Percentiles rank a stretch among this genome's conserved stretches.
Evolutionary conservation across 2,113 vertebrate genomes (phyloP).

Genomic region (Bolborhynchus lineola): DNA sequence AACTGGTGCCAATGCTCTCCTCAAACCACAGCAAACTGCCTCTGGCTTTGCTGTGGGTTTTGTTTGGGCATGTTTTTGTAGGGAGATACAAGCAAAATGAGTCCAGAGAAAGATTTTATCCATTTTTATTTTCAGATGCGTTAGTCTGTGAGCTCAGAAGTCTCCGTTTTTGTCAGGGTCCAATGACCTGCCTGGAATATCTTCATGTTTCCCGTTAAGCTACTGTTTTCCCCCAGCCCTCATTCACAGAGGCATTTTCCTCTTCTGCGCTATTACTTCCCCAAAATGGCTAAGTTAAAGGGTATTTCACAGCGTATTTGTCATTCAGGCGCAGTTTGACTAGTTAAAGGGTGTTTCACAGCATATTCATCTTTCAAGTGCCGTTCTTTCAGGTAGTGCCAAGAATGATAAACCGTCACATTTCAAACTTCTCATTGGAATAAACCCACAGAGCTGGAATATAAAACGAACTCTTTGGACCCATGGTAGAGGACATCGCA

Average conservation of each 20-base stretch:
- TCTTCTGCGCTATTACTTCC: slow-evolving; percentile 9
- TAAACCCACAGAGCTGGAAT: slow-evolving; percentile 12
- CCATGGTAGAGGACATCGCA: not conserved
- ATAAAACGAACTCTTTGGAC: not conserved
- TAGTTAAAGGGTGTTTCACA: slow-evolving; percentile 35
- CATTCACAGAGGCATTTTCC: slow-evolving; percentile 21
- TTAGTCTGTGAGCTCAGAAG: not conserved
- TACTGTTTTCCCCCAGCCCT: not conserved
- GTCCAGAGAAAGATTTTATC: not conserved
- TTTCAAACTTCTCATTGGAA: not conserved
- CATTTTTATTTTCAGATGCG: not conserved
- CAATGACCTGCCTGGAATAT: not conserved
- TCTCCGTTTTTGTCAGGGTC: not conserved
- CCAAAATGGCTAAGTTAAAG: slow-evolving; percentile 14
- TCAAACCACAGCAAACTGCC: not conserved
- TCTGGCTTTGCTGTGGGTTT: not conserved
- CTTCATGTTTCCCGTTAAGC: not conserved
- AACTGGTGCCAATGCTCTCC: not conserved
- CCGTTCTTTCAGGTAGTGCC: slow-evolving; percentile 36
- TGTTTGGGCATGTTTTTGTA: not conserved
- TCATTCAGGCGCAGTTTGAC: slow-evolving; percentile 12
- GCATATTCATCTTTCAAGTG: slow-evolving; percentile 38
- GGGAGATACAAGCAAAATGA: not conserved
- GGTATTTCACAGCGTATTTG: slow-evolving; percentile 33
- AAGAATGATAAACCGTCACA: slow-evolving; percentile 37